Conservation (phyloP, 2,797 vertebrate genomes). For the Sebastes alutus region DNA sequence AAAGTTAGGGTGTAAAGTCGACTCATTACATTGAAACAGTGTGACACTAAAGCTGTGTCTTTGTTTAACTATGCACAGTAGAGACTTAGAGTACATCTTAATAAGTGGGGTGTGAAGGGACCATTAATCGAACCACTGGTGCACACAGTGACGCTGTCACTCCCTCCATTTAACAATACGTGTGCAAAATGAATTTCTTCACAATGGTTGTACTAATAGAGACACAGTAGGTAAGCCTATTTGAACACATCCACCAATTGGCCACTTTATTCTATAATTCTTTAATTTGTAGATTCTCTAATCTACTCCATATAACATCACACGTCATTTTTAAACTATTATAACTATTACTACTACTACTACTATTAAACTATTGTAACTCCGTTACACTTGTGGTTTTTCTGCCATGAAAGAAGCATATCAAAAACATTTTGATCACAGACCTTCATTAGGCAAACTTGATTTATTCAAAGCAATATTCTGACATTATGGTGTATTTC, state of each 20-base stretch:
- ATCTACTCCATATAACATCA: no score
- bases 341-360: neutral
- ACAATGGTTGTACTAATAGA: neutral
- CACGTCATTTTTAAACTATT: no score
- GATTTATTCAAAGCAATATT: neutral
- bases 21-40: slow-evolving; percentile 29
- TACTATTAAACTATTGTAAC: no score
- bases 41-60: slow-evolving; percentile 51
- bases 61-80: slow-evolving; percentile 52
- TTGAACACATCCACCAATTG: neutral
- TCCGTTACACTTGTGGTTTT: neutral
- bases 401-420: neutral
- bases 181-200: slow-evolving; percentile 17
- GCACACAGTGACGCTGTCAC: slow-evolving; percentile 21
- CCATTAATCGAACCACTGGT: slow-evolving; percentile 49
- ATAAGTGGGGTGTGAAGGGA: slow-evolving; percentile 50
- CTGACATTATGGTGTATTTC: no score
- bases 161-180: slow-evolving; percentile 4
- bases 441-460: neutral
- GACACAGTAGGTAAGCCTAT: neutral
- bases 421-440: neutral
- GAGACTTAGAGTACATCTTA: slow-evolving; percentile 40
- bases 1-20: slow-evolving; percentile 58
- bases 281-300: no score
- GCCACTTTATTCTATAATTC: neutral